Percentiles rank a stretch among this genome's conserved stretches.
These are phyloP conservation scores for Fregata magnificens DNA, from an alignment of 2,113 vertebrate genomes.

Conservation along the genomic window DNA sequence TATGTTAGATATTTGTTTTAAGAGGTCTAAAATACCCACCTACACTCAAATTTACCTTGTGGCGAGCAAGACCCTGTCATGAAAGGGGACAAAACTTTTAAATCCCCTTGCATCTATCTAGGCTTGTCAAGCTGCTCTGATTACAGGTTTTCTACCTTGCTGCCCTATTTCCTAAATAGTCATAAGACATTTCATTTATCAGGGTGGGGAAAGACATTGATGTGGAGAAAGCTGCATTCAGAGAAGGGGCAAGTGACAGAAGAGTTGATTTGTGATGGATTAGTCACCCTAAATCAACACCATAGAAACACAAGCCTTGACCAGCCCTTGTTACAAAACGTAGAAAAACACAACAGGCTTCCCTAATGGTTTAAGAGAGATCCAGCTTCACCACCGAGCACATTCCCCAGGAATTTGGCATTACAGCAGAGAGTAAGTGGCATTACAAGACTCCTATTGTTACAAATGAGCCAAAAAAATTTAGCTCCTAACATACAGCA, in stretches of 20 bases:
- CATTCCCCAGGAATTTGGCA: not conserved
- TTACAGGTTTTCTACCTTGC: not conserved
- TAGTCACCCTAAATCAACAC: not conserved
- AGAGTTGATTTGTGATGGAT: not conserved
- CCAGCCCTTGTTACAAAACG: not conserved
- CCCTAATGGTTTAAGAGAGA: not conserved
- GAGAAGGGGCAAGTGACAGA: not conserved
- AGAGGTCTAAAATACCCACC: not conserved
- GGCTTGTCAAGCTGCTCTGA: not conserved
- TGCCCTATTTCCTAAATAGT: not conserved
- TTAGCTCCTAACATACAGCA: too few relatives aligned
- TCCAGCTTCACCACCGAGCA: not conserved
- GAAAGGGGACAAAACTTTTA: too few relatives aligned
- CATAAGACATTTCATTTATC: fast-evolving
- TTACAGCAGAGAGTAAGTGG: not conserved
- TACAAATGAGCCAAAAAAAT: not conserved
- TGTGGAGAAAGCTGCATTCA: fast-evolving
- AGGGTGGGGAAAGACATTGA: not conserved
- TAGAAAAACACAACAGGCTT: not conserved
- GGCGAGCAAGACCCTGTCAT: not conserved
- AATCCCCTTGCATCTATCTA: not conserved
- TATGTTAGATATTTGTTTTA: not conserved
- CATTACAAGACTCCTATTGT: not conserved
- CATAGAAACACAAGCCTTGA: not conserved
- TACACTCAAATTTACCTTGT: fast-evolving